Conservation (phyloP, 2,113 vertebrate species). For the Melanerpes formicivorus region DNA sequence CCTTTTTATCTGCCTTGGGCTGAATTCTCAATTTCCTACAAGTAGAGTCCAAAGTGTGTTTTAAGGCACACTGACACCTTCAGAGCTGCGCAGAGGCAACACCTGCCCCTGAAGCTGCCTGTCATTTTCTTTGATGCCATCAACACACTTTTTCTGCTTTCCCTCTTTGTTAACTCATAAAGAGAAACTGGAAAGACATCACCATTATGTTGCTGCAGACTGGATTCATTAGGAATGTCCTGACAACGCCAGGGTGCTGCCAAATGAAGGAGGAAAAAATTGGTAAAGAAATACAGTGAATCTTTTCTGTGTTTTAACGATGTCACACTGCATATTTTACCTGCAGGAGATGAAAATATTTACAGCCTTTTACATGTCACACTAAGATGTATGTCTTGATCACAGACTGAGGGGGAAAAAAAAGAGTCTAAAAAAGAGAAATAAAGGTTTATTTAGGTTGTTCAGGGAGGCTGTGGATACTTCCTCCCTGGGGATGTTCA, state of each 20-base stretch:
- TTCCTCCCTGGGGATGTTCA: too few relatives aligned
- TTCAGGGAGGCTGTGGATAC: too few relatives aligned
- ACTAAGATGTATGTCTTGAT: background rate
- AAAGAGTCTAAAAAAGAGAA: background rate
- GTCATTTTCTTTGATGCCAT: background rate
- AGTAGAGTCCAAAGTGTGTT: background rate
- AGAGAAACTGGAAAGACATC: background rate
- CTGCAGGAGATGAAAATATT: background rate
- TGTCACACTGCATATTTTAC: background rate
- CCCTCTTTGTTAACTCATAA: slow-evolving; percentile 6
- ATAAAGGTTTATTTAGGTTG: background rate
- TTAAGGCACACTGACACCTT: background rate
- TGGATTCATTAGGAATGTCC: background rate
- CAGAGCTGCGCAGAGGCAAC: background rate
- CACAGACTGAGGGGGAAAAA: background rate
- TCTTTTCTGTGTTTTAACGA: background rate
- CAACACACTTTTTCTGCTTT: background rate
- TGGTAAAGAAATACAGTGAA: rapidly evolving
- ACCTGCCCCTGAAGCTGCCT: background rate
- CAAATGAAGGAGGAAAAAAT: background rate
- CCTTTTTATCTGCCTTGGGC: slow-evolving; percentile 16
- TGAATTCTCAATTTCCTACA: background rate
- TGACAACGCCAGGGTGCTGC: background rate
- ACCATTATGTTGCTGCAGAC: background rate
- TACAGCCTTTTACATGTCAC: background rate